Evolutionary conservation across 2,113 vertebrate genomes (phyloP), one percentile per base, ranked within the genome.

Genomic region (Herpetotheres cachinnans): DNA sequence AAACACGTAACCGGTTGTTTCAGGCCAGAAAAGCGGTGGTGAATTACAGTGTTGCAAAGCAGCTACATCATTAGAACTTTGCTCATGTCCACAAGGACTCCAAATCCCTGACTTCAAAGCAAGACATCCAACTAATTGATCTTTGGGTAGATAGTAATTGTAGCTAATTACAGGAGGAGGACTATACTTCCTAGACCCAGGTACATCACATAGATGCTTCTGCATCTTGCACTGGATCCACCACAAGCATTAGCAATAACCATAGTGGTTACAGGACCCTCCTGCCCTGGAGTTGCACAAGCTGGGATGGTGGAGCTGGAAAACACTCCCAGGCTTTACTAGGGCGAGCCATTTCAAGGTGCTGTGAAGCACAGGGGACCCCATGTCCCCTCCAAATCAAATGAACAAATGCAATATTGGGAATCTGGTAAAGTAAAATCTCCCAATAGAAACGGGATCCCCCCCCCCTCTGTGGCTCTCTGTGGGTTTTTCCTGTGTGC

Each of bases 211-310:
- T 2, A 20, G 44, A 12, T 30, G 38, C 0, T 0, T 19, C 26
- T 8, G 34, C 24, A 22, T 21, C 4, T 50, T 85, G 19, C n/a
- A 8, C 10, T 8, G 44, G 38, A 56, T 65, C 49, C 34, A 10
- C 34, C 0, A 0, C 7, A 8, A 73, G 59, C 1, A 0, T n/a
- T 59, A 5, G 19, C 26, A 36, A 47, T 66, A 49, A 80, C 38
- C 26, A 11, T 0, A 0, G 36, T 16, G 46, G 27, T 9, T 49
- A 24, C 0, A 0, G 47, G 52, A 58, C 54, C 18, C 26, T 54
- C 24, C 46, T 80, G 47, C n/a, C 18, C 62, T n/a, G 49, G 9
- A 44, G 22, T 9, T 78, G 44, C 55, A 26, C 17, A 4, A 42
- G 5, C 38, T 55, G 63, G 65, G 22, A 20, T 10, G 34, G n/a